Base-by-base conservation (phyloP, 2,888 invertebrate species). In the Halictus ligatus region DNA sequence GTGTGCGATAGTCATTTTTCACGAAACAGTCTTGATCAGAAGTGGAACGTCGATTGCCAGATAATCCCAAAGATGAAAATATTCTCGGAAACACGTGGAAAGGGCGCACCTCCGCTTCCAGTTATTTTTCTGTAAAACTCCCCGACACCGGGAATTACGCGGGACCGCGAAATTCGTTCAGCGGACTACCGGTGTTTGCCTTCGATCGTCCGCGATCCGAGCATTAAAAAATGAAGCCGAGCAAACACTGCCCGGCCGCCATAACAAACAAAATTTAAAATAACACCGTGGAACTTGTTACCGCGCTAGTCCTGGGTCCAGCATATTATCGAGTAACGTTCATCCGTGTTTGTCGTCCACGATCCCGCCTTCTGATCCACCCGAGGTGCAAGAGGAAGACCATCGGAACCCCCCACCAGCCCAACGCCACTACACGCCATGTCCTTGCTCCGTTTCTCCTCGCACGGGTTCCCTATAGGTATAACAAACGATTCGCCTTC, bases 401-500 rank as follows among this genome's bases (percentile, higher is more conserved):
- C 69, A 78, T 21, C n/a, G 58, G 18, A 78, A 40, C 73, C 40
- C 6, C 40, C 35, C 35, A 40, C 18, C 18, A 21, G 21, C 35
- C 67, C 35, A 18, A 10, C 35, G 0, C 67, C 67, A 8, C 18
- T 69, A 10, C 67, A 35, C 18, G 18, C 67, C 67, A 21, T 69
- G 67, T 69, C 40, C 21, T 21, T 4, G 35, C 3, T 0, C 18
- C 21, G 15, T 29, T 15, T 29, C 15, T 29, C 58, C 58, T 58
- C 58, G 58, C n/a, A 58, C 29, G 15, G 29, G 15, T 64, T 69
- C 67, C 40, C 67, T 10, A 29, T 35, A 69, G 67, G 67, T 69
- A 69, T 40, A 69, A 69, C 40, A 4, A 88, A 83, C 71, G 72
- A 85, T 29, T 29, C 64, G 75, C 5, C n/a, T 4, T 58, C 58